A percentile compares a stretch with the other conserved stretches of the same genome.
Conservation (phyloP, 1,140 invertebrate genomes). For the Ips nitidus region DNA sequence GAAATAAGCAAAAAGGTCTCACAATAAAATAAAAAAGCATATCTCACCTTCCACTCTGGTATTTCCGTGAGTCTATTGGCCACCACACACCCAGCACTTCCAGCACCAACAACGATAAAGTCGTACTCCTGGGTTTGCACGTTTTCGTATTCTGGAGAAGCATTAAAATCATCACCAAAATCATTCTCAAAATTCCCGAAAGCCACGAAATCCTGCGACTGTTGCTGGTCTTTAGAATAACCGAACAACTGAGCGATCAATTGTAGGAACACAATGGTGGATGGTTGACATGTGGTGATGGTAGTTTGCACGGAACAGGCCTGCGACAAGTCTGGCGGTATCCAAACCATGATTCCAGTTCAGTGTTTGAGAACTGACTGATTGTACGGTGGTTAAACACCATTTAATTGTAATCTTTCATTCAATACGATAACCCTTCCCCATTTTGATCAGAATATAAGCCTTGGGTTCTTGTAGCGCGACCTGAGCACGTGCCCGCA, state of each 20-base stretch:
- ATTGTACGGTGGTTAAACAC: no score
- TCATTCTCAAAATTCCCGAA: constrained; percentile 24
- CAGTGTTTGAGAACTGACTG: constrained; percentile 6
- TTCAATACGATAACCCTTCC: neutral
- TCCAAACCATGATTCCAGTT: constrained; percentile 56
- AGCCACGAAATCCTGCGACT: constrained; percentile 5
- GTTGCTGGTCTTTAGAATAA: constrained; percentile 53
- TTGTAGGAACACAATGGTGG: constrained; percentile 59
- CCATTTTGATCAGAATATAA: neutral
- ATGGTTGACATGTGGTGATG: constrained; percentile 59
- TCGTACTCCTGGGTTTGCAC: constrained; percentile 49
- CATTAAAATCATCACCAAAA: constrained; percentile 12
- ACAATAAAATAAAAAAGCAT: no score
- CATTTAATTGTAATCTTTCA: no score
- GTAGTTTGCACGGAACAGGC: constrained; percentile 56
- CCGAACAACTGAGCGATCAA: constrained; percentile 61
- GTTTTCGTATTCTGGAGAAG: constrained; percentile 16
- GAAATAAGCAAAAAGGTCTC: neutral
- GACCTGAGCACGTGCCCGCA: constrained; percentile 12
- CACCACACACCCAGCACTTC: constrained; percentile 67
- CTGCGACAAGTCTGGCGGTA: constrained; percentile 58
- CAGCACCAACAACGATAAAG: constrained; percentile 63
- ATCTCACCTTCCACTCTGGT: constrained; percentile 54
- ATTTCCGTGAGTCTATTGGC: constrained; percentile 63
- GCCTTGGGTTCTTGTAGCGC: neutral